Evolutionary conservation across 2,797 vertebrate genomes (phyloP), one percentile per base, ranked within the genome.

Genomic region (Lacerta agilis): DNA sequence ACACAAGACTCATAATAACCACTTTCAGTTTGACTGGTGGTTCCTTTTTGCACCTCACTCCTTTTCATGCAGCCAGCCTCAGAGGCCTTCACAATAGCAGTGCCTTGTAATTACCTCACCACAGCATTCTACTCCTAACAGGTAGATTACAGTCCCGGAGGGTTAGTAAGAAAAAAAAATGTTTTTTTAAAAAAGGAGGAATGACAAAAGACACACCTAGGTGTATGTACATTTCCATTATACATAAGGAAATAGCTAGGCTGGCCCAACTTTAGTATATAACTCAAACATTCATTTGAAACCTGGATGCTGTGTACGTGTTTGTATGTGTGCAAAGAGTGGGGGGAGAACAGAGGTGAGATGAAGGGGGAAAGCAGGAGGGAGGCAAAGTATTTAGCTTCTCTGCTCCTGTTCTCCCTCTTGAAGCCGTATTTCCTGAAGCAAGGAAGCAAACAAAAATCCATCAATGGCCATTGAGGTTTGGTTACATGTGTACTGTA

Each of bases 121-220:
- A 94, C 94, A 92, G 91, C 93, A 92, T 93, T 95, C 91, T 94
- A 88, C 92, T 94, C 93, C 94, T 93, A 95, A 94, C 95, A 96
- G 95, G 94, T 94, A 95, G 93, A 95, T 94, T 95, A 95, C 77
- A 75, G 87, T 64, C 82, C 77, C 78, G 64, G 77, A 80, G 69
- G 64, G 55, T 66, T 38, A 41, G 49, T 79, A 17, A 10, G 33
- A 7, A 41, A 29, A 45, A 25, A 17, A 5, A 55, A 17, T 67
- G 55, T 41, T 76, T 76, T 66, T 33, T 77, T 43, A 17, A 33
- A 66, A 64, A 55, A 82, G 55, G 69, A 61, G 18, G 17, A 80
- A 85, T 80, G 58, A 81, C 58, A 81, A 55, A 88, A 61, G 49
- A 58, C 75, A 41, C 43, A 77, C 55, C 80, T 55, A 55, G 49